These are phyloP conservation scores for Protonibea diacanthus DNA, from an alignment of 2,797 vertebrate species.

Conservation along the genomic window DNA sequence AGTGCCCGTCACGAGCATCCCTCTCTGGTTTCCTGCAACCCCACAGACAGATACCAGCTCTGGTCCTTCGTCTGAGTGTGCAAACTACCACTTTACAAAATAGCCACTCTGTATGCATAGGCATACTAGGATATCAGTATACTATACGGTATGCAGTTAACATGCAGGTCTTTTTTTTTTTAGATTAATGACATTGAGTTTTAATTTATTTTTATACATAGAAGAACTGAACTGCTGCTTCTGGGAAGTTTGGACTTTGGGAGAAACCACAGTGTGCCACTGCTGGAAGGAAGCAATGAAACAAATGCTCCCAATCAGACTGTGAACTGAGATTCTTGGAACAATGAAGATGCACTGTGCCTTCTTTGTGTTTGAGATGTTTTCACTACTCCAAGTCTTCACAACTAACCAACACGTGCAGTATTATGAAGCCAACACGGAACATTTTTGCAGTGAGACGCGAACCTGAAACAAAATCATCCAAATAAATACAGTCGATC, in stretches of 20 bases:
- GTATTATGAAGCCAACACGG: constrained; percentile 33
- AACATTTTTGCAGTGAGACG: constrained; percentile 20
- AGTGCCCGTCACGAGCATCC: constrained; percentile 90
- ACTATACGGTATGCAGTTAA: constrained; percentile 48
- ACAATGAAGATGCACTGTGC: constrained; percentile 46
- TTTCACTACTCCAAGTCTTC: constrained; percentile 36
- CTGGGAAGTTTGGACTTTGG: constrained; percentile 67
- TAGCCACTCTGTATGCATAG: constrained; percentile 45
- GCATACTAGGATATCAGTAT: constrained; percentile 45
- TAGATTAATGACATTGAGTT: constrained; percentile 64
- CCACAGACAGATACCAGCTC: constrained; percentile 92
- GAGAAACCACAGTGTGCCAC: constrained; percentile 52
- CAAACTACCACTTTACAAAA: constrained; percentile 39
- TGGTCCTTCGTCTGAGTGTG: constrained; percentile 91
- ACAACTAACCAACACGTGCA: constrained; percentile 23
- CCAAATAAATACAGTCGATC: background rate
- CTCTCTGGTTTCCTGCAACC: constrained; percentile 88
- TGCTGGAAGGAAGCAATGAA: constrained; percentile 60
- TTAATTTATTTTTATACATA: constrained; percentile 87
- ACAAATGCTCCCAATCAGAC: constrained; percentile 32
- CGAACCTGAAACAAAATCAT: constrained; percentile 24
- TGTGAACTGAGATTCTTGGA: constrained; percentile 43
- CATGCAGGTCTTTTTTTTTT: constrained; percentile 38
- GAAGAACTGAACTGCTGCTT: constrained; percentile 76
- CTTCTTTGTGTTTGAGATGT: constrained; percentile 51